Evolutionary conservation across 2,888 invertebrate genomes (phyloP).

Genomic region (Cactoblastis cactorum): DNA sequence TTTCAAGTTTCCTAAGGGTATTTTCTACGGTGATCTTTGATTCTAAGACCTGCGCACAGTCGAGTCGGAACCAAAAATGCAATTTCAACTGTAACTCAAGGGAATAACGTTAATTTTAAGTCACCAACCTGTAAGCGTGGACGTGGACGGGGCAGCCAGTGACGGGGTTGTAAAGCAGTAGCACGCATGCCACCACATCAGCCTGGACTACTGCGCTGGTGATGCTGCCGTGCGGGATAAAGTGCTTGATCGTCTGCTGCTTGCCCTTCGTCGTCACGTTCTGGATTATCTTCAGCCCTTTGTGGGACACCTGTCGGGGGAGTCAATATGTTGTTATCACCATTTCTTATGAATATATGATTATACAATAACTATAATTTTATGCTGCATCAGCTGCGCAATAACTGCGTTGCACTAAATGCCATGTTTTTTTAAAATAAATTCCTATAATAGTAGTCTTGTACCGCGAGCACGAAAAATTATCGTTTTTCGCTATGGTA

Average conservation of each 20-base stretch:
- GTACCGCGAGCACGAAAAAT: too few species aligned
- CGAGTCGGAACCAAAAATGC: too few species aligned
- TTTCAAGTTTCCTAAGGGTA: too few species aligned
- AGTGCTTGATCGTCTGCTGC: conserved; percentile 91
- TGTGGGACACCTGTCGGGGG: conserved; percentile 85
- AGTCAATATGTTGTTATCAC: conserved; percentile 1
- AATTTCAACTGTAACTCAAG: background rate
- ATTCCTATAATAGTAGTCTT: too few species aligned
- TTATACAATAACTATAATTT: too few species aligned
- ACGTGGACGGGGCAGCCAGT: conserved; percentile 97
- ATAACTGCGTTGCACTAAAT: too few species aligned
- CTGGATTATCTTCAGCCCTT: conserved; percentile 96
- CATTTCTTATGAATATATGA: background rate
- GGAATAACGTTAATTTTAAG: background rate
- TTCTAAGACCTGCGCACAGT: too few species aligned
- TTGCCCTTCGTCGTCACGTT: conserved; percentile 78
- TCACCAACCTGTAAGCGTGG: conserved; percentile 89
- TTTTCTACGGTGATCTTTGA: too few species aligned
- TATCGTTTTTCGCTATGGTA: too few species aligned
- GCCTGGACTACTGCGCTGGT: conserved; percentile 94
- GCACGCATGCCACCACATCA: conserved; percentile 95
- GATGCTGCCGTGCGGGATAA: conserved; percentile 95
- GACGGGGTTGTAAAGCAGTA: conserved; percentile 95
- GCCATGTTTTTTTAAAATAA: too few species aligned
- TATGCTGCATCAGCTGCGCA: too few species aligned